Percentiles rank a stretch among this genome's conserved stretches.
phyloP scores from a whole-genome alignment of 2,888 invertebrate species.

The Caenorhabditis sp. region DNA sequence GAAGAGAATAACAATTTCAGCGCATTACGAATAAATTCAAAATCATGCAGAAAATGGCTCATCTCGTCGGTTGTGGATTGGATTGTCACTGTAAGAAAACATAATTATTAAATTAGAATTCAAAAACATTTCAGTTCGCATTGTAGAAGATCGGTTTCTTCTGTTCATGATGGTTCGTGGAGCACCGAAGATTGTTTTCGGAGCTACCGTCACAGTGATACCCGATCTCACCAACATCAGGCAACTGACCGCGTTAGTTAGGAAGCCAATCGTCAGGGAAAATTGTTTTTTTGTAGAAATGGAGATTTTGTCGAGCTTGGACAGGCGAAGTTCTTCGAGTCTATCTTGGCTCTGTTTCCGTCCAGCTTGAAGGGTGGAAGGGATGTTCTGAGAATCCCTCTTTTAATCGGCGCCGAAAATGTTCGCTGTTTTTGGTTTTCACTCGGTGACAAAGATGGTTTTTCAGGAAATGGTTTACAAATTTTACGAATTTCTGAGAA shows the following conservation, averaged over 20 bases:
- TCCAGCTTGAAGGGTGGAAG: neutral
- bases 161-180: slow-evolving; percentile 27
- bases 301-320: slow-evolving; percentile 1
- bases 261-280: neutral
- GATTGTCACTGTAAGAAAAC: slow-evolving; percentile 20
- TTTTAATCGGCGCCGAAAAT: neutral
- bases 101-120: neutral
- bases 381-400: neutral
- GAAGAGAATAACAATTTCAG: too few relatives aligned
- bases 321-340: neutral
- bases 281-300: neutral
- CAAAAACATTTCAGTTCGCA: slow-evolving; percentile 5
- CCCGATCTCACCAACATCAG: slow-evolving; percentile 4
- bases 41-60: slow-evolving; percentile 14
- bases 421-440: neutral
- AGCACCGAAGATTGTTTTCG: slow-evolving; percentile 1
- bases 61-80: slow-evolving; percentile 23
- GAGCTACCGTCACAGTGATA: neutral
- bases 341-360: slow-evolving; percentile 4
- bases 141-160: neutral
- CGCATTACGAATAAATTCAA: slow-evolving; percentile 10
- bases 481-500: slow-evolving; percentile 21
- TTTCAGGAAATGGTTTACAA: neutral
- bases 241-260: neutral
- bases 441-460: neutral